Base-by-base conservation (phyloP, 2,888 invertebrate genomes). In the Pyrocoelia pectoralis region DNA sequence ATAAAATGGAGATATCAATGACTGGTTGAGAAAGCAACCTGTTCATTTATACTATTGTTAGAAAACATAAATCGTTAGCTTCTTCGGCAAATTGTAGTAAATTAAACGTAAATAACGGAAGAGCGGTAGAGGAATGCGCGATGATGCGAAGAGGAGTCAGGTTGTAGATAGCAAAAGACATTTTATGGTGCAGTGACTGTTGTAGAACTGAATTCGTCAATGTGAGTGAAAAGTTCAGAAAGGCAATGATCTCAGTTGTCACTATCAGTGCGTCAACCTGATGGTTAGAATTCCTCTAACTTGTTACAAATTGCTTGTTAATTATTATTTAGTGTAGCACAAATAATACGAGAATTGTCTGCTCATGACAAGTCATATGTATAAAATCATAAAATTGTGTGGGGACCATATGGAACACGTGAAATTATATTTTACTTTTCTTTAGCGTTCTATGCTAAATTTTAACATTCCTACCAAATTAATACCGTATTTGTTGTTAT, bases 211-310 rank as follows among this genome's bases (percentile, higher is more conserved):
- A 65, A 65, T 64, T 55, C 66, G 63, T 66, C 63, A 67, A 64
- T 63, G 63, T 61, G 49, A 67, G 67, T 67, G 68, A 66, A 67
- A 66, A 70, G 70, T 70, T 70, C 70, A 70, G 63, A 61, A 70
- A 70, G 70, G 56, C 70, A 70, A 69, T 68, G 70, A 70, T 70
- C 70, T 68, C 61, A 15, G 52, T 59, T 61, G 64, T 66, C 66
- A 59, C 66, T 63, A 66, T 66, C 67, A 54, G 57, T 63, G 33
- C 62, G 48, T 58, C 53, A 63, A 63, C 62, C 54, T 51, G 58
- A 46, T 18, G 17, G 46, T 46, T 18, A 46, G 46, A 17, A 46
- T 46, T 17, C 46, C 17, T 17, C 46, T 18, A 46, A 46, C 17
- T 46, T 46, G 46, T 46, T 46, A 46, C 43, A 43, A 46, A 46